A percentile compares a stretch with the other conserved stretches of the same genome.
phyloP scores from a whole-genome alignment of 2,888 invertebrate species.

The Catotricha subobsoleta region DNA sequence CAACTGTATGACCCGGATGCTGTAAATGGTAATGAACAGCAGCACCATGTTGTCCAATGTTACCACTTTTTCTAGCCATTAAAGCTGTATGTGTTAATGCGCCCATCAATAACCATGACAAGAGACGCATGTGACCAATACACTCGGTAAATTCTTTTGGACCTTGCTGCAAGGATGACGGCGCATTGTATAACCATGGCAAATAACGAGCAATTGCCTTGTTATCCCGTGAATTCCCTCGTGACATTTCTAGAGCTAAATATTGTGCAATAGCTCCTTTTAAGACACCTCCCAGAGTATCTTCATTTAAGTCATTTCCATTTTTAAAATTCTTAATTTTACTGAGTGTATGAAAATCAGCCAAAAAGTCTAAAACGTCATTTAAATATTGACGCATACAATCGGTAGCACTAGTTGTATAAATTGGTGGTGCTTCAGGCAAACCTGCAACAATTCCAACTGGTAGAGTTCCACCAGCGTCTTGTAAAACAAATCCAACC shows the following conservation, averaged over 20 bases:
- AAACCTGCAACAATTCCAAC: conserved; percentile 49
- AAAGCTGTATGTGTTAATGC: conserved; percentile 78
- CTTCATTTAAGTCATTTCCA: conserved; percentile 72
- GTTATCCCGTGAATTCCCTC: conserved; percentile 70
- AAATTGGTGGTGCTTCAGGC: conserved; percentile 25
- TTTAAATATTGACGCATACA: conserved; percentile 81
- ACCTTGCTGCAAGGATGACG: conserved; percentile 63
- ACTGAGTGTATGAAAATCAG: conserved; percentile 88
- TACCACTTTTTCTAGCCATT: conserved; percentile 17
- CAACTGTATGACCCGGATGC: conserved; percentile 29
- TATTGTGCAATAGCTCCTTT: conserved; percentile 91
- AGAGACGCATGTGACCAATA: conserved; percentile 78
- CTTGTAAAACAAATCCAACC: conserved; percentile 75
- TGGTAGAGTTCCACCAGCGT: conserved; percentile 75
- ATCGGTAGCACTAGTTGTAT: conserved; percentile 78
- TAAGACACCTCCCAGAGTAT: conserved; percentile 87
- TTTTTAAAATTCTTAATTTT: conserved; percentile 80
- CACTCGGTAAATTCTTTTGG: conserved; percentile 91
- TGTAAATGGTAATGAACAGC: conserved; percentile 15
- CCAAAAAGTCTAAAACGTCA: conserved; percentile 86
- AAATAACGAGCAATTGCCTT: conserved; percentile 61
- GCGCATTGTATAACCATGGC: conserved; percentile 79
- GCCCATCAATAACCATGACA: conserved; percentile 92
- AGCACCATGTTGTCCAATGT: conserved; percentile 15
- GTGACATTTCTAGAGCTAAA: conserved; percentile 82